Conservation (phyloP, 2,888 invertebrate genomes). For the Entomobrya proxima region DNA sequence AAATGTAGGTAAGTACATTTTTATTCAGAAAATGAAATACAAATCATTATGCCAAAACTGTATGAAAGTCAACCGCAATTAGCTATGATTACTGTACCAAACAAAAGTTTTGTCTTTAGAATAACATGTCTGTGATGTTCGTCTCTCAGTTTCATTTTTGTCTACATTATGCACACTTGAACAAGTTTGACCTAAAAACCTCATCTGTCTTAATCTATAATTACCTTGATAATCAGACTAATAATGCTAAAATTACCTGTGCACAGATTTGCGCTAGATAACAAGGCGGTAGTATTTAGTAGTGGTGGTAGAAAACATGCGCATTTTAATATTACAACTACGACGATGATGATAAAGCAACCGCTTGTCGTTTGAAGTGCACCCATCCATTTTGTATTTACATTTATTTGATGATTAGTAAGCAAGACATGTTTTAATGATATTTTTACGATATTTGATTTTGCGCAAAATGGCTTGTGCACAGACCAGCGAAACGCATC, state of each 20-base stretch:
- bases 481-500: not conserved
- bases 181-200: slow-evolving; percentile 58
- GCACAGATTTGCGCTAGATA: not conserved
- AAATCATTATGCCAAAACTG: too few relatives aligned
- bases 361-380: not conserved
- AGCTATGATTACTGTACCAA: not conserved
- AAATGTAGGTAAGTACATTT: too few relatives aligned
- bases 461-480: not conserved
- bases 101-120: not conserved
- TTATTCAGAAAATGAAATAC: too few relatives aligned
- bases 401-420: not conserved
- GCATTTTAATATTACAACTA: not conserved
- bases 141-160: too few relatives aligned
- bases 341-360: not conserved
- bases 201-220: slow-evolving; percentile 56
- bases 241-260: slow-evolving; percentile 29
- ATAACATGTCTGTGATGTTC: too few relatives aligned
- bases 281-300: slow-evolving; percentile 45
- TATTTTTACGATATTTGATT: too few relatives aligned
- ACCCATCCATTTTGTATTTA: not conserved
- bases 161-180: slow-evolving; percentile 7
- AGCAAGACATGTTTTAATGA: slow-evolving; percentile 4
- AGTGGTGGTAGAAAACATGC: too few relatives aligned
- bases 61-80: not conserved
- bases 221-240: slow-evolving; percentile 62